These are phyloP conservation scores for Protobothrops flavoviridis DNA, from an alignment of 2,113 vertebrate genomes.

Conservation along the genomic window DNA sequence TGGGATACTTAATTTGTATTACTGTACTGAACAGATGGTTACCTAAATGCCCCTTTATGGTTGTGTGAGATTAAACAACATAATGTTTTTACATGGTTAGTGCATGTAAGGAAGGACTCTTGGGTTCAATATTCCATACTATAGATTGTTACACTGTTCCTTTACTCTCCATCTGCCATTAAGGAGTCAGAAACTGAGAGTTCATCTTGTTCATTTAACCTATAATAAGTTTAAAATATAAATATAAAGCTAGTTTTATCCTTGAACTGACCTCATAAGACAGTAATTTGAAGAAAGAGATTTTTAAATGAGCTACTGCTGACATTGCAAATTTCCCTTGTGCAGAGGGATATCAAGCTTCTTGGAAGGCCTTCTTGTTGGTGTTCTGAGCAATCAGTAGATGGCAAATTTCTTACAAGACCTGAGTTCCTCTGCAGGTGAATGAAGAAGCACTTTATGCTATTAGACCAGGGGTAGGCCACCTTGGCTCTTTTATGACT, in stretches of 20 bases:
- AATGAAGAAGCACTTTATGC: neutral
- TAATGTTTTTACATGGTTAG: neutral
- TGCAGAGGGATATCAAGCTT: neutral
- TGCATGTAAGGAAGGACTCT: neutral
- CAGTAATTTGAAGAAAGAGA: neutral
- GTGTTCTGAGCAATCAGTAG: neutral
- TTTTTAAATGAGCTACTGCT: neutral
- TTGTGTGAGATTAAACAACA: neutral
- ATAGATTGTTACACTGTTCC: neutral
- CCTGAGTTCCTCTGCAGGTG: neutral
- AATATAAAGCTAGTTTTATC: neutral
- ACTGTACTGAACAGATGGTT: neutral
- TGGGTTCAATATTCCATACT: neutral
- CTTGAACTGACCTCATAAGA: neutral
- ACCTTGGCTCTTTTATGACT: no score
- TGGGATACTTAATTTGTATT: neutral
- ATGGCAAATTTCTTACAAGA: neutral
- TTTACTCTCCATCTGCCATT: neutral
- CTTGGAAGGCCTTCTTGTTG: neutral
- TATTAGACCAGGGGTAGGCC: no score
- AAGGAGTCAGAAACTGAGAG: neutral
- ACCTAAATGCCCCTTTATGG: neutral
- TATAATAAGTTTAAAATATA: neutral
- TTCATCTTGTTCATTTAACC: neutral
- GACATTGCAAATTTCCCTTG: neutral